phyloP scores from a whole-genome alignment of 2,888 invertebrate genomes.

The Drosophila putrida region DNA sequence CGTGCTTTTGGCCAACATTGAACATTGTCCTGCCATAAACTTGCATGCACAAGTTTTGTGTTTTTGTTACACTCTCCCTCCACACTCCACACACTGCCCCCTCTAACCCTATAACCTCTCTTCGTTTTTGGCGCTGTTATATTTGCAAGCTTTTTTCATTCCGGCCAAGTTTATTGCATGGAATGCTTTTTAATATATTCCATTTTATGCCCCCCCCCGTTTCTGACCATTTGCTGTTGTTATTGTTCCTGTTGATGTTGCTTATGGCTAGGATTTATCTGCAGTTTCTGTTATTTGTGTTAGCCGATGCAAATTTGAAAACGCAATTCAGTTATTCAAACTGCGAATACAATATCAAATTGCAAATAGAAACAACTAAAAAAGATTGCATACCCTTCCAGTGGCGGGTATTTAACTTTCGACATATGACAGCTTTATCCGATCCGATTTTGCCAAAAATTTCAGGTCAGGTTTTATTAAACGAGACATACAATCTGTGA shows the following conservation, averaged over 20 bases:
- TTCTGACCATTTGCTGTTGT: background rate
- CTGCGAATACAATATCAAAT: constrained; percentile 44
- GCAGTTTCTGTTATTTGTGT: constrained; percentile 52
- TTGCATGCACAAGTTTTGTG: constrained; percentile 64
- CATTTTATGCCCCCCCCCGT: constrained; percentile 57
- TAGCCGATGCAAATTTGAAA: constrained; percentile 71
- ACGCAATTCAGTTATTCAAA: constrained; percentile 73
- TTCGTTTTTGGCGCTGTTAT: constrained; percentile 35
- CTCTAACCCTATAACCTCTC: background rate
- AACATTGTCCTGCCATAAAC: constrained; percentile 78
- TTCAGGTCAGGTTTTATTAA: no score
- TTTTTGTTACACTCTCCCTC: constrained; percentile 8
- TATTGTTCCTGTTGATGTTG: constrained; percentile 6
- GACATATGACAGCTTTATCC: no score
- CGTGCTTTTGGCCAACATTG: constrained; percentile 54
- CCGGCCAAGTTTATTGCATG: constrained; percentile 72
- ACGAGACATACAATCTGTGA: no score
- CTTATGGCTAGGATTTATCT: constrained; percentile 62
- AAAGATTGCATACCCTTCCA: background rate
- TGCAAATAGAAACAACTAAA: constrained; percentile 39
- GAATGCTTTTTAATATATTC: constrained; percentile 80
- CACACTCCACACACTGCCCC: background rate
- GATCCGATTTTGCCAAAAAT: no score
- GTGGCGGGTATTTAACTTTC: no score
- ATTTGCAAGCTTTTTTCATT: constrained; percentile 47